phyloP scores from a whole-genome alignment of 2,797 vertebrate species.

The Neosilurus mollespiculum region DNA sequence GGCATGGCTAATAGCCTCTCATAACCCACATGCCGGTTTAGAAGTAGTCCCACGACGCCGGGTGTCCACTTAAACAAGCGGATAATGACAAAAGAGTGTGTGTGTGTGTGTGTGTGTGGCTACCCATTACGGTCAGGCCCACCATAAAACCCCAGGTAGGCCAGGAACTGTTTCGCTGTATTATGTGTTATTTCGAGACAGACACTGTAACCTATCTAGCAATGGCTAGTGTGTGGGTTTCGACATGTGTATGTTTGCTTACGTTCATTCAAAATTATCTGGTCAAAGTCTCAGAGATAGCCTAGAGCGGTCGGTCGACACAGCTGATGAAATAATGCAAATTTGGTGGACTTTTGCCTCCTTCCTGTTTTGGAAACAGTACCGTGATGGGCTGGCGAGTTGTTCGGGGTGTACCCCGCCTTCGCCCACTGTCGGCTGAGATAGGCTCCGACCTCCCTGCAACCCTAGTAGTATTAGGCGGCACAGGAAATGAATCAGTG shows the following conservation, averaged over 20 bases:
- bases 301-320: background rate
- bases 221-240: background rate
- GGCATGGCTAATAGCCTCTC: constrained; percentile 58
- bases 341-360: background rate
- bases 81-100: constrained; percentile 68
- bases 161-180: background rate
- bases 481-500: background rate
- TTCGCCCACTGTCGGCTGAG: no score
- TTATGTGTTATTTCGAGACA: background rate
- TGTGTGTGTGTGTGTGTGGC: constrained; percentile 63
- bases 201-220: background rate
- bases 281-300: constrained; percentile 12
- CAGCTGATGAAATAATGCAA: background rate
- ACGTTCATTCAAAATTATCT: background rate
- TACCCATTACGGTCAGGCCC: constrained; percentile 25
- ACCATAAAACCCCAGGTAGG: constrained; percentile 35
- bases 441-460: no score
- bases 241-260: background rate
- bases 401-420: no score
- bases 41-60: constrained; percentile 49
- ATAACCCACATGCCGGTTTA: constrained; percentile 60
- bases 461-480: no score
- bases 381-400: no score
- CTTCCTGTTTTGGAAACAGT: background rate
- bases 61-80: constrained; percentile 67